Evolutionary conservation across 2,888 invertebrate species (phyloP), one percentile per base, ranked within the genome.

Genomic region (Drosophila hamatofila): DNA sequence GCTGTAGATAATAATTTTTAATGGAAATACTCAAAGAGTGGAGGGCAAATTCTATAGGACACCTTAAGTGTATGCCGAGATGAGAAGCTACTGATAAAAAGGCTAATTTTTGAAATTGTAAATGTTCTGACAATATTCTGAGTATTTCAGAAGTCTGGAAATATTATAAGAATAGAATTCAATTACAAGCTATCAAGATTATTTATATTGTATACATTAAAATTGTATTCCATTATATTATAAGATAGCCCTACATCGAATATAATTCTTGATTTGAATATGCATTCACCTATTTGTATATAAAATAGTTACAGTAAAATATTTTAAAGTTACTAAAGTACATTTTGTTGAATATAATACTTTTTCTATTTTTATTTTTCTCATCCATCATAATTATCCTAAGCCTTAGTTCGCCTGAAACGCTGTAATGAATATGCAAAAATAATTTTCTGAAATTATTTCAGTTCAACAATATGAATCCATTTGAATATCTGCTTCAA

Each of bases 61-160:
- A 87, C 80, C 51, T 63, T 82, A 78, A 89, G 78, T 80, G 78
- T 65, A 41, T 67, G 68, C 42, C 35, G 18, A 48, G 72, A 60
- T 71, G 37, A 46, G 25, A 23, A 16, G 9, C 27, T 49, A 16
- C 12, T 5, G 63, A 79, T 76, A 61, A 63, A 55, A 33, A 39
- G 11, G 51, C 7, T 23, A 37, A 51, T 35, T 70, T 70, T 23
- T 18, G 35, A 4, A 18, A 41, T 39, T 41, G 18, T 8, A 7
- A 37, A 11, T 35, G 12, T 5, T 18, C 18, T 23, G 23, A 44
- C 5, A 5, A 6, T 18, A 14, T 12, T 12, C 11, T 1, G 2
- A 23, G 12, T 21, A 6, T 42, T 6, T 21, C 6, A 42, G 3
- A 14, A 16, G 14, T 23, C 46, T 9, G n/a, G 2, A 9, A 9